These are phyloP conservation scores for Aphidoletes aphidimyza DNA, from an alignment of 2,888 invertebrate species.

Conservation along the genomic window DNA sequence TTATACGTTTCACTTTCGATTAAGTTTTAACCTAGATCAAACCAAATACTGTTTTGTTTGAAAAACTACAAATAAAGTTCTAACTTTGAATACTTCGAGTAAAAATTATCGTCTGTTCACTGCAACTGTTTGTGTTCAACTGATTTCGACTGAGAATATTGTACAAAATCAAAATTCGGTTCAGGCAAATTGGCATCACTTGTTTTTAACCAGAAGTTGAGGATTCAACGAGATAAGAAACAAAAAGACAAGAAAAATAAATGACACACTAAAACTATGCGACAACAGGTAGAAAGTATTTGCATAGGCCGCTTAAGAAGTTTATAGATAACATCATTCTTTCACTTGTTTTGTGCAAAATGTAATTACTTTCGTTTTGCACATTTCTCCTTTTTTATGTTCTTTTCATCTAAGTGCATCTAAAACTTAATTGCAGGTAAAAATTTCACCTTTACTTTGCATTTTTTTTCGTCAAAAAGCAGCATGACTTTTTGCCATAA, in stretches of 20 bases:
- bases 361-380: neutral
- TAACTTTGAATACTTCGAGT: no score
- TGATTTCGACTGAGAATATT: neutral
- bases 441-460: neutral
- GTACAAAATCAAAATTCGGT: neutral
- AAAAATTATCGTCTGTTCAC: neutral
- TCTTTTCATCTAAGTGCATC: neutral
- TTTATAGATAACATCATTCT: neutral
- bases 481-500: no score
- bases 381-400: neutral
- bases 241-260: neutral
- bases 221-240: neutral
- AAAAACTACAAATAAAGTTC: no score
- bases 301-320: neutral
- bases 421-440: neutral
- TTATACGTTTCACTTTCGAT: no score
- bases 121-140: neutral
- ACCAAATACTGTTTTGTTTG: no score
- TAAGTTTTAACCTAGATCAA: no score
- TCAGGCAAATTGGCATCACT: neutral
- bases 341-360: neutral
- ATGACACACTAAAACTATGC: neutral
- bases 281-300: slow-evolving; percentile 35
- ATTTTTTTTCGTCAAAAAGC: neutral
- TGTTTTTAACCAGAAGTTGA: neutral